These are phyloP conservation scores for Oxyscelio sp. DNA, from an alignment of 2,888 invertebrate genomes.

Conservation along the genomic window DNA sequence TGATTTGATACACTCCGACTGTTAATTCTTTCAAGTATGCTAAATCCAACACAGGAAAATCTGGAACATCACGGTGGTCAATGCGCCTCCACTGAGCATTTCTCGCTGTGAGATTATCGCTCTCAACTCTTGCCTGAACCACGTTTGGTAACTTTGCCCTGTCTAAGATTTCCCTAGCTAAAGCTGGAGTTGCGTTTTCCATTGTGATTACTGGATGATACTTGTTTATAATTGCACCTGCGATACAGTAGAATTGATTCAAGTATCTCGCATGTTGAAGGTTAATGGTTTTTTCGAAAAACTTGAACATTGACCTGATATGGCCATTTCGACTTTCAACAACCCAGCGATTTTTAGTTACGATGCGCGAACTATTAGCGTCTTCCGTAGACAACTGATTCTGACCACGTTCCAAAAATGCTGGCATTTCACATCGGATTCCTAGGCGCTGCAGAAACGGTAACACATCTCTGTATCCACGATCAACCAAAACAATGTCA, in stretches of 20 bases:
- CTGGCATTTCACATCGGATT: too few relatives aligned
- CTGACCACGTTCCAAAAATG: too few relatives aligned
- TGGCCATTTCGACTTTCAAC: too few relatives aligned
- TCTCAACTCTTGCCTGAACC: slow-evolving; percentile 54
- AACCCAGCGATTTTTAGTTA: too few relatives aligned
- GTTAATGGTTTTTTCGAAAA: slow-evolving; percentile 36
- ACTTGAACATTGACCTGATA: slow-evolving; percentile 38
- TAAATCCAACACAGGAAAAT: slow-evolving; percentile 42
- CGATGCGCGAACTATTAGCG: too few relatives aligned
- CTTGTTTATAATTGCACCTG: slow-evolving; percentile 47
- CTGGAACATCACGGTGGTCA: slow-evolving; percentile 27
- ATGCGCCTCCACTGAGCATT: slow-evolving; percentile 41
- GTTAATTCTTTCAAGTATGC: slow-evolving; percentile 50
- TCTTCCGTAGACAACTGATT: too few relatives aligned
- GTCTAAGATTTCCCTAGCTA: slow-evolving; percentile 40
- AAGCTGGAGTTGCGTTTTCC: slow-evolving; percentile 38
- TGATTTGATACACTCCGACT: slow-evolving; percentile 56
- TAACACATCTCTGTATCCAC: too few relatives aligned
- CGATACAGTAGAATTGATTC: slow-evolving; percentile 7
- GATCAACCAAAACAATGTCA: too few relatives aligned
- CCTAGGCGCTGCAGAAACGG: too few relatives aligned
- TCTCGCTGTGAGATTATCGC: slow-evolving; percentile 38
- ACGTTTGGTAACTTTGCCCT: slow-evolving; percentile 33
- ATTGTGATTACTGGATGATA: slow-evolving; percentile 43
- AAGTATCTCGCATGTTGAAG: slow-evolving; percentile 35